Conservation (phyloP, 2,113 vertebrate genomes). For the Spizaetus ornatus region DNA sequence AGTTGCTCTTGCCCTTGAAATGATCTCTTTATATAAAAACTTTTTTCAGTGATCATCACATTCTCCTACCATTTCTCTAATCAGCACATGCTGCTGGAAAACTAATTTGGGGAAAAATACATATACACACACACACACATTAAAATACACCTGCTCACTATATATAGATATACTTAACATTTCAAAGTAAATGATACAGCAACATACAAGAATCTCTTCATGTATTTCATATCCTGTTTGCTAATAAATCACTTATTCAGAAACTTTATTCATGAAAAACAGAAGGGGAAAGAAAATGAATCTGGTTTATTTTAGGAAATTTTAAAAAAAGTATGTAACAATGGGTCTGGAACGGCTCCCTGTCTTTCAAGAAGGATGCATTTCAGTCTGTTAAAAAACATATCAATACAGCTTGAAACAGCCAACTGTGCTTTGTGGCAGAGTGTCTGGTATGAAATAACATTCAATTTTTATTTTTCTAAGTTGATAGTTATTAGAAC, state of each 20-base stretch:
- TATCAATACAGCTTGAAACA: not conserved
- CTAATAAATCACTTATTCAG: not conserved
- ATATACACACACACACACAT: not conserved
- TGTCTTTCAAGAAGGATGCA: not conserved
- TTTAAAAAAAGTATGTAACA: not conserved
- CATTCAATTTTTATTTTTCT: not conserved
- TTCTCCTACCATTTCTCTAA: not conserved
- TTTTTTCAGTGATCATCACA: not conserved
- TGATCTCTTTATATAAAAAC: not conserved
- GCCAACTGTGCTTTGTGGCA: not conserved
- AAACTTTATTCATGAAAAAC: not conserved
- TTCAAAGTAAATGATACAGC: not conserved
- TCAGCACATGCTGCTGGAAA: not conserved
- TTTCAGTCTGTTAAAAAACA: not conserved
- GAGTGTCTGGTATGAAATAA: not conserved
- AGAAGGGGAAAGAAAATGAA: not conserved
- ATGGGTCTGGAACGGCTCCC: not conserved
- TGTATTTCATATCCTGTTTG: not conserved
- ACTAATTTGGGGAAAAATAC: not conserved
- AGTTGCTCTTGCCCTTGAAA: not conserved
- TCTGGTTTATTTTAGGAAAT: not conserved
- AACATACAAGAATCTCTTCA: not conserved
- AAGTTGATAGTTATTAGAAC: not conserved
- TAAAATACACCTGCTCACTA: constrained; percentile 19
- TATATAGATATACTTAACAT: not conserved